A percentile compares a stretch with the other conserved stretches of the same genome.
Conservation (phyloP, 2,113 vertebrate genomes). For the Callocephalon fimbriatum region DNA sequence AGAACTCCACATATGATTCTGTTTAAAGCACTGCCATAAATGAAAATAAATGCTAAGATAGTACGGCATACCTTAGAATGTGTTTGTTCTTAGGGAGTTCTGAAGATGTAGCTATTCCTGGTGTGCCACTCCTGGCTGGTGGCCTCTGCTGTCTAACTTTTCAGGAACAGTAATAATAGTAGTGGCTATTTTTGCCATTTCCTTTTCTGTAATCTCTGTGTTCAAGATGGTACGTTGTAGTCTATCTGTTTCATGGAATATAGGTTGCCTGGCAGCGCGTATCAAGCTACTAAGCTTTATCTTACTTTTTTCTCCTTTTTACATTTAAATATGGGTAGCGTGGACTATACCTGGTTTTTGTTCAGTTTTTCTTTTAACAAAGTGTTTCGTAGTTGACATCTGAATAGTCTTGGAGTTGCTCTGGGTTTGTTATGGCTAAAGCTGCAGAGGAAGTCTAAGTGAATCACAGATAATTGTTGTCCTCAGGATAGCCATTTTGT, state of each 20-base stretch:
- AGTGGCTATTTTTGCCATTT: constrained; percentile 51
- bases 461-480: constrained; percentile 62
- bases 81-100: neutral
- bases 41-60: neutral
- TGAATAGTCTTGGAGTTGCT: neutral
- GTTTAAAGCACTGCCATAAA: neutral
- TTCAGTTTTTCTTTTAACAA: neutral
- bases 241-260: neutral
- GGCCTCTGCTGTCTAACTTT: neutral
- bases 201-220: constrained; percentile 8
- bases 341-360: neutral
- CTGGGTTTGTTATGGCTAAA: constrained; percentile 42
- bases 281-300: neutral
- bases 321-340: neutral
- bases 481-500: constrained; percentile 38
- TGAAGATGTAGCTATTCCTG: neutral
- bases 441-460: constrained; percentile 54
- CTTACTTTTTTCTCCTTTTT: neutral
- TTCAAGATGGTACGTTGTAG: neutral
- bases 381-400: neutral
- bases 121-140: neutral
- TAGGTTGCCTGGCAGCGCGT: neutral
- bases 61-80: neutral
- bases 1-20: neutral
- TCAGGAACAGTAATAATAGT: constrained; percentile 49